phyloP scores from a whole-genome alignment of 2,113 vertebrate species.

The Dascyllus trimaculatus region DNA sequence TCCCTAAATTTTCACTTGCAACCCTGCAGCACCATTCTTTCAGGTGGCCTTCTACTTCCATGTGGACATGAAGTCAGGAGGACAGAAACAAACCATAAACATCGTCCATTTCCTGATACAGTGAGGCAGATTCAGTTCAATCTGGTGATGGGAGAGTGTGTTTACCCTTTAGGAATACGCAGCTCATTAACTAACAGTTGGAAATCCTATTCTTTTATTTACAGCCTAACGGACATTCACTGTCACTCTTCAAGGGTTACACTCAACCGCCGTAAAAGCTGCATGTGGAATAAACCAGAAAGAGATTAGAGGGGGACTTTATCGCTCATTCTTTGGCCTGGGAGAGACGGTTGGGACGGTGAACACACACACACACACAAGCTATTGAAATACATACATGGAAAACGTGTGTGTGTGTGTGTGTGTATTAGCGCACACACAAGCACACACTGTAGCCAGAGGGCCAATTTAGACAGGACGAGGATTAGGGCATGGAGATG shows the following conservation, averaged over 20 bases:
- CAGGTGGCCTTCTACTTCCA: neutral
- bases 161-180: slow-evolving; percentile 73
- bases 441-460: slow-evolving; percentile 73
- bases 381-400: slow-evolving; percentile 16
- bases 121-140: slow-evolving; percentile 27
- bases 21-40: slow-evolving; percentile 7
- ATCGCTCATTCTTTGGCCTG: slow-evolving; percentile 85
- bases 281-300: slow-evolving; percentile 85
- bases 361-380: slow-evolving; percentile 33
- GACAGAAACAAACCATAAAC: slow-evolving; percentile 23
- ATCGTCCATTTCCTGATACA: slow-evolving; percentile 31
- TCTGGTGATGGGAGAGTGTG: slow-evolving; percentile 64
- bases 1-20: slow-evolving; percentile 10
- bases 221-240: slow-evolving; percentile 88
- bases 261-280: slow-evolving; percentile 90
- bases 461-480: slow-evolving; percentile 79
- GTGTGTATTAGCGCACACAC: slow-evolving; percentile 6
- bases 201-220: slow-evolving; percentile 85
- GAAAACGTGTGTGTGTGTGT: slow-evolving; percentile 17
- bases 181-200: slow-evolving; percentile 84
- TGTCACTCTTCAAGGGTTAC: slow-evolving; percentile 86
- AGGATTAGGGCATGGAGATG: slow-evolving; percentile 79
- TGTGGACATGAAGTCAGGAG: slow-evolving; percentile 1
- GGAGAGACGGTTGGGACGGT: slow-evolving; percentile 53
- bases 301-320: slow-evolving; percentile 88